Evolutionary conservation across 23 tunicate genomes (phyloP), one percentile per base, ranked within the genome.

Genomic region (Oikopleura vanhoeffeni): DNA sequence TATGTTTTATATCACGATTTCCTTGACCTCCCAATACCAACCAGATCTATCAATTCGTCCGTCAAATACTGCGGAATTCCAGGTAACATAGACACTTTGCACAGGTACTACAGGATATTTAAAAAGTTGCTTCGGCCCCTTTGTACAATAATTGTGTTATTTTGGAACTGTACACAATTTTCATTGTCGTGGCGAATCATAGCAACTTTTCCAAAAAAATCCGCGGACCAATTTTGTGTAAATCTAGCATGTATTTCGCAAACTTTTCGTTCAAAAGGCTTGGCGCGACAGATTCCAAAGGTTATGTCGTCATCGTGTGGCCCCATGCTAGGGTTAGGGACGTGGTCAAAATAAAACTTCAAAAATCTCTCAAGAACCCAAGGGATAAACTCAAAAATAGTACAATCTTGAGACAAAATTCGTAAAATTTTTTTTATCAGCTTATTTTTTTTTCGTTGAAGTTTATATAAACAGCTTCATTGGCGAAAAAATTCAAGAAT

Each of bases 271-370:
- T 90, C 41, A 76, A 83, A 57, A 89, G 87, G 2, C 92, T 92
- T 40, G 41, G 41, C 0, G 97, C 97, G 41, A 87, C 88, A 58
- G 88, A 92, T 40, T 87, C 97, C n/a, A 33, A 89, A 85, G 24
- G 97, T 92, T 3, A 88, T 40, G 75, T 92, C 97, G 86, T 92
- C 97, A 83, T 92, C 92, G 8, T 92, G 89, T 39, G 97, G 97
- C 24, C 97, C 97, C n/a, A n/a, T n/a, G n/a, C n/a, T n/a, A n/a
- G n/a, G n/a, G n/a, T n/a, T n/a, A n/a, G n/a, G n/a, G n/a, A n/a
- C n/a, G n/a, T n/a, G n/a, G n/a, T n/a, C n/a, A n/a, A n/a, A n/a
- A n/a, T n/a, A n/a, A n/a, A n/a, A n/a, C n/a, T n/a, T n/a, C n/a
- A n/a, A n/a, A n/a, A n/a, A n/a, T n/a, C n/a, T n/a, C n/a, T n/a